Percentiles rank a stretch among this genome's conserved stretches.
phyloP scores from a whole-genome alignment of 2,888 invertebrate species.

The Parelbella ahira region DNA sequence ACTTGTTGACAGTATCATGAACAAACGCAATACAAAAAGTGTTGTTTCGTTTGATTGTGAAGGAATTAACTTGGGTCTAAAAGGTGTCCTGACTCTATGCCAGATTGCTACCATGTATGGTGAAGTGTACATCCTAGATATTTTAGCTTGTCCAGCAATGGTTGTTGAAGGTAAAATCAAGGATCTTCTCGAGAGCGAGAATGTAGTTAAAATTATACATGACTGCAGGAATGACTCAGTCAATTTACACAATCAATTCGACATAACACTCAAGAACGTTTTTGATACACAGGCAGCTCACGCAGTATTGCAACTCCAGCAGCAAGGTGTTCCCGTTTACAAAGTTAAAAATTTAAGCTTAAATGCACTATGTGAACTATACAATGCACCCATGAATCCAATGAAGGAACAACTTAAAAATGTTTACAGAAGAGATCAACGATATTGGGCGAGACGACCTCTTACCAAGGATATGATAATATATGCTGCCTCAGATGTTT shows the following conservation, averaged over 20 bases:
- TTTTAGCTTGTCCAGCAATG: constrained; percentile 90
- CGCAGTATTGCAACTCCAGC: constrained; percentile 94
- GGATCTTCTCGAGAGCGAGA: constrained; percentile 88
- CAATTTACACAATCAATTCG: constrained; percentile 92
- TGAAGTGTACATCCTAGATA: constrained; percentile 92
- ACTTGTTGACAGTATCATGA: constrained; percentile 87
- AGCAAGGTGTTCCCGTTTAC: constrained; percentile 93
- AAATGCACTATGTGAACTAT: constrained; percentile 93
- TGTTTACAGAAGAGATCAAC: constrained; percentile 91
- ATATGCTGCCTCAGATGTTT: constrained; percentile 94
- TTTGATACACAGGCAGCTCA: constrained; percentile 97
- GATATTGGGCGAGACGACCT: constrained; percentile 94
- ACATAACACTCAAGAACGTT: constrained; percentile 89
- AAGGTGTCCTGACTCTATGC: constrained; percentile 92
- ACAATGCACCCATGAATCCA: constrained; percentile 93
- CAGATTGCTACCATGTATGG: constrained; percentile 91
- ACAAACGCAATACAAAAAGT: constrained; percentile 75
- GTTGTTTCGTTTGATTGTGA: constrained; percentile 94
- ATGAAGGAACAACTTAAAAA: constrained; percentile 94
- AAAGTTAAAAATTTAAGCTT: constrained; percentile 96
- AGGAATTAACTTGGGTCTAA: constrained; percentile 94
- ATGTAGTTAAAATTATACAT: constrained; percentile 93
- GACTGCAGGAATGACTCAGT: constrained; percentile 96
- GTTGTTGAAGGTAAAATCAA: constrained; percentile 89
- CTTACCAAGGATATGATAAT: constrained; percentile 94